A percentile compares a stretch with the other conserved stretches of the same genome.
phyloP scores from a whole-genome alignment of 2,888 invertebrate genomes.

The Colletes collaris region DNA sequence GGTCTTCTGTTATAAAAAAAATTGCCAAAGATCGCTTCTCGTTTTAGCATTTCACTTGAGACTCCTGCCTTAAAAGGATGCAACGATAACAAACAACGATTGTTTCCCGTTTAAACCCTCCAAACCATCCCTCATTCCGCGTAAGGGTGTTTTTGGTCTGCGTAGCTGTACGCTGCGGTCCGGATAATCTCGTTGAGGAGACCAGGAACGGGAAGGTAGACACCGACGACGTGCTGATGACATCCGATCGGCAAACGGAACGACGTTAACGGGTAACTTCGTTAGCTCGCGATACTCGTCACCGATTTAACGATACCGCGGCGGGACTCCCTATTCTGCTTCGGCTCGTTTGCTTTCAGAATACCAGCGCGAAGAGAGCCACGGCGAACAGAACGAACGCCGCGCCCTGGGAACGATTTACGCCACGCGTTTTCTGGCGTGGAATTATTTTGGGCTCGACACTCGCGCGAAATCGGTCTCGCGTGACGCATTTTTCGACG shows the following conservation, averaged over 20 bases:
- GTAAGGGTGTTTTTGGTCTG: slow-evolving; percentile 2
- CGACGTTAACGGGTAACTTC: slow-evolving; percentile 59
- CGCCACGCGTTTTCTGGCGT: neutral
- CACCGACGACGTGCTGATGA: slow-evolving; percentile 71
- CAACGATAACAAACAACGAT: too few species aligned
- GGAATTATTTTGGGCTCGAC: slow-evolving; percentile 24
- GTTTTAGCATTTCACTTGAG: too few species aligned
- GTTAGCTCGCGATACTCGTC: slow-evolving; percentile 56
- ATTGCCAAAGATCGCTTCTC: too few species aligned
- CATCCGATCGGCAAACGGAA: slow-evolving; percentile 67
- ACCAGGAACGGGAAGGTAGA: slow-evolving; percentile 36
- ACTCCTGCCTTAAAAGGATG: too few species aligned
- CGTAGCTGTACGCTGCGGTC: slow-evolving; percentile 20
- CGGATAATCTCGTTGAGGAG: slow-evolving; percentile 64
- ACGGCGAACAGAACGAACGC: neutral
- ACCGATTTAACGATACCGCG: slow-evolving; percentile 52
- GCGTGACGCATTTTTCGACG: neutral
- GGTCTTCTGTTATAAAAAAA: too few species aligned
- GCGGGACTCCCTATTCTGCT: slow-evolving; percentile 34
- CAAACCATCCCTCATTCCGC: neutral
- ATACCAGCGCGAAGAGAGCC: neutral
- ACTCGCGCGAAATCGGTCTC: neutral
- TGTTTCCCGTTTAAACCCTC: neutral
- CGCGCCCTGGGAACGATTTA: slow-evolving; percentile 28
- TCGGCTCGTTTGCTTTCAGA: slow-evolving; percentile 50